A percentile compares a stretch with the other conserved stretches of the same genome.
Conservation (phyloP, 2,113 vertebrate genomes). For the Pluvialis apricaria region DNA sequence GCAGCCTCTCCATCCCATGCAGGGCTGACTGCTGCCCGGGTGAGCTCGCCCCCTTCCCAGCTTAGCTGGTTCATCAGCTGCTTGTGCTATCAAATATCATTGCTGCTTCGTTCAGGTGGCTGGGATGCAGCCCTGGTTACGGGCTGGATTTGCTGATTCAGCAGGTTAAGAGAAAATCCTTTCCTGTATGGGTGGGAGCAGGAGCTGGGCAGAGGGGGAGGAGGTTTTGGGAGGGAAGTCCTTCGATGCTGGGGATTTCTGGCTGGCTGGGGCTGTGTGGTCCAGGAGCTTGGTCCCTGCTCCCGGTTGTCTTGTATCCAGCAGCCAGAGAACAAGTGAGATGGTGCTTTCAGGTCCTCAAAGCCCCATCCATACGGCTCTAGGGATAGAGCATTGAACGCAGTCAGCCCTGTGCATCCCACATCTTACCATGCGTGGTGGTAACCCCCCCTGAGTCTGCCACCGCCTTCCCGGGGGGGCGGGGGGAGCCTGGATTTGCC, state of each 20-base stretch:
- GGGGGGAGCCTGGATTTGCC: constrained; percentile 46
- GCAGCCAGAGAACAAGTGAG: rapidly evolving
- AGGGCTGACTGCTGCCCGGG: neutral
- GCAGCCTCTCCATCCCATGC: rapidly evolving
- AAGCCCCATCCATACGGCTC: rapidly evolving
- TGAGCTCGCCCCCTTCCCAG: neutral
- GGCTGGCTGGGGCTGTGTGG: neutral
- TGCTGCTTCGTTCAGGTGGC: neutral
- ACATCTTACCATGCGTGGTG: rapidly evolving
- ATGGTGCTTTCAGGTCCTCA: neutral
- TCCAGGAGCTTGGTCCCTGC: neutral
- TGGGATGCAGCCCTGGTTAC: neutral
- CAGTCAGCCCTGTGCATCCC: neutral
- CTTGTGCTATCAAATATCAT: rapidly evolving
- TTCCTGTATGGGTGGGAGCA: neutral
- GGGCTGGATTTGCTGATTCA: neutral
- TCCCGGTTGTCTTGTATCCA: rapidly evolving
- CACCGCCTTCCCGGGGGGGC: neutral
- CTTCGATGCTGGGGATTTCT: neutral
- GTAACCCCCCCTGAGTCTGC: neutral
- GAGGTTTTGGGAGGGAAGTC: neutral
- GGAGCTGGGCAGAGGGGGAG: neutral
- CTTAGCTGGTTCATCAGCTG: neutral
- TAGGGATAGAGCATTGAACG: neutral
- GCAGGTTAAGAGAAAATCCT: neutral